Percentiles rank a stretch among this genome's conserved stretches.
Conservation (phyloP, 2,888 invertebrate species). For the Spatulosminthurus flaviceps region DNA sequence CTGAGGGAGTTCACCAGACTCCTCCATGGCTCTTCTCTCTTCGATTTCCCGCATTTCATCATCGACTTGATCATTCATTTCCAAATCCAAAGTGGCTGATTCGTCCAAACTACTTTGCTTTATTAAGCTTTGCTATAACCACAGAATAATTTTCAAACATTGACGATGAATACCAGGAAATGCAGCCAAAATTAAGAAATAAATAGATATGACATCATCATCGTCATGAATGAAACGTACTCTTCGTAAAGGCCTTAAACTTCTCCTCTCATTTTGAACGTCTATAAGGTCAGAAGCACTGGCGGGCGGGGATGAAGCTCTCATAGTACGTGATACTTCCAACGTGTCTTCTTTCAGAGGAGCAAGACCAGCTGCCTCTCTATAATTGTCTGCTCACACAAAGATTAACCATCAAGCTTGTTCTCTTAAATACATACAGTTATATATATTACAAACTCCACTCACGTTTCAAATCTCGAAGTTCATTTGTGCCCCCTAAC, state of each 20-base stretch:
- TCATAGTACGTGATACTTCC: conserved; percentile 91
- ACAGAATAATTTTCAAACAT: neutral
- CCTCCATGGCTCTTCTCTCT: conserved; percentile 67
- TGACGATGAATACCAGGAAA: no score
- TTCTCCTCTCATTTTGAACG: conserved; percentile 81
- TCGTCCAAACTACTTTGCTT: conserved; percentile 94
- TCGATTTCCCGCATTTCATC: conserved; percentile 67
- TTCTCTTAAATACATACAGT: neutral
- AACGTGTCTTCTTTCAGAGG: conserved; percentile 90
- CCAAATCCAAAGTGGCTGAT: conserved; percentile 78
- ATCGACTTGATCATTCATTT: conserved; percentile 70
- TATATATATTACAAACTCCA: conserved; percentile 1
- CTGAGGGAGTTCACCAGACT: conserved; percentile 67
- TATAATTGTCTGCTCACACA: conserved; percentile 63
- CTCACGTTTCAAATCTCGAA: conserved; percentile 79
- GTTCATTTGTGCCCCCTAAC: conserved; percentile 87
- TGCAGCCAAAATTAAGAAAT: no score
- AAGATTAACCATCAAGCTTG: neutral
- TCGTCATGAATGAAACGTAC: conserved; percentile 65
- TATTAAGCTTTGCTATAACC: conserved; percentile 75
- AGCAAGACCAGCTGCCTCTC: conserved; percentile 75
- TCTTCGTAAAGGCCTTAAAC: conserved; percentile 76
- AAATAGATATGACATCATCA: no score
- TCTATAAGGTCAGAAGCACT: conserved; percentile 90
- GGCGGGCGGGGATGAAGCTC: conserved; percentile 93